phyloP scores from a whole-genome alignment of 2,113 vertebrate species.

The Melanerpes aurifrons region DNA sequence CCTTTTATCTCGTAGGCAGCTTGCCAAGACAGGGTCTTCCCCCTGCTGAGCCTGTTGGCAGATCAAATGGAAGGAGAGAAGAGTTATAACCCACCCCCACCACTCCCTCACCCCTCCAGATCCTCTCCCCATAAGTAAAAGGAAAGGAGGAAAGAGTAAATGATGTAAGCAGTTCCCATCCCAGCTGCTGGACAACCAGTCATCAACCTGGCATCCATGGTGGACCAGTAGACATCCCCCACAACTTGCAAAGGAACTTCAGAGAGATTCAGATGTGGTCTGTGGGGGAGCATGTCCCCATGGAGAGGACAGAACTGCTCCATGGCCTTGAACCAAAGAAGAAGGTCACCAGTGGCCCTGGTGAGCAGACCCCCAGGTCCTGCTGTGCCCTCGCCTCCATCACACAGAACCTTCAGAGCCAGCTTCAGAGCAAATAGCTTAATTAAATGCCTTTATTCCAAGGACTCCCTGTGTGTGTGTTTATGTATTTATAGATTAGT shows the following conservation, averaged over 20 bases:
- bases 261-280: background rate
- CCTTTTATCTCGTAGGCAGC: slow-evolving; percentile 62
- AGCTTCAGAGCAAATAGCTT: slow-evolving; percentile 28
- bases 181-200: background rate
- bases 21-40: slow-evolving; percentile 51
- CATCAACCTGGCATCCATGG: background rate
- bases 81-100: background rate
- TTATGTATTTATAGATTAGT: slow-evolving; percentile 62
- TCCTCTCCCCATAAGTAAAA: background rate
- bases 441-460: slow-evolving; percentile 60
- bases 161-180: background rate
- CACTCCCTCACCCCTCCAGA: accelerated
- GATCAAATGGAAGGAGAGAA: slow-evolving; percentile 60
- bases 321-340: background rate
- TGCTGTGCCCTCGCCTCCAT: accelerated
- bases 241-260: background rate
- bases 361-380: background rate
- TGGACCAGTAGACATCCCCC: background rate
- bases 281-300: accelerated
- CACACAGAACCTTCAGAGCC: background rate
- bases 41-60: slow-evolving; percentile 47
- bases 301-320: background rate
- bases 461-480: slow-evolving; percentile 57
- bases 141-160: slow-evolving; percentile 8
- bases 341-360: background rate